phyloP scores from a whole-genome alignment of 2,888 invertebrate species.

The Brachyopa scutellaris region DNA sequence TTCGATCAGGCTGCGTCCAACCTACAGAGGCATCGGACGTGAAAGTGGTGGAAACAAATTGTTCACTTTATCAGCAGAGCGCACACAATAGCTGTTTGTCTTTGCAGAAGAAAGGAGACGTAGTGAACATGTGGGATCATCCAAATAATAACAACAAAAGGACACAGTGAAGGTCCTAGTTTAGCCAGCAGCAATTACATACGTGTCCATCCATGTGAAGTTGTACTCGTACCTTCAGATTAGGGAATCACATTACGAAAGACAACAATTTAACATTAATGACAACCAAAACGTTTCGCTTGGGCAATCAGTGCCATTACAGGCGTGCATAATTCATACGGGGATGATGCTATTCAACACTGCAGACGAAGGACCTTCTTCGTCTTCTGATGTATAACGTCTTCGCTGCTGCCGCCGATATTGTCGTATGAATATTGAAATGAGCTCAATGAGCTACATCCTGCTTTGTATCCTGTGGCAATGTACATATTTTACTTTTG shows the following conservation, averaged over 20 bases:
- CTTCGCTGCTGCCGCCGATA: too few species aligned
- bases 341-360: slow-evolving; percentile 1
- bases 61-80: background rate
- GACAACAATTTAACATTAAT: slow-evolving; percentile 31
- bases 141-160: background rate
- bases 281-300: slow-evolving; percentile 13
- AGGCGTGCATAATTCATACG: slow-evolving; percentile 42
- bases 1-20: background rate
- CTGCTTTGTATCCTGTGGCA: slow-evolving; percentile 28
- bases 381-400: background rate
- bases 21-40: background rate
- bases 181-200: slow-evolving; percentile 27
- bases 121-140: background rate
- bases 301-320: slow-evolving; percentile 24
- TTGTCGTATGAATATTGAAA: slow-evolving; percentile 58
- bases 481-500: slow-evolving; percentile 28
- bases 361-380: background rate
- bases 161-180: background rate
- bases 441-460: slow-evolving; percentile 46
- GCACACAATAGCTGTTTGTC: background rate
- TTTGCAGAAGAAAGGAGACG: background rate
- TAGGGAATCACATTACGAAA: background rate
- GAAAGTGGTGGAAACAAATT: background rate
- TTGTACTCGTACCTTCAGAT: background rate
- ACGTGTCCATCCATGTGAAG: background rate